Evolutionary conservation across 1,140 invertebrate genomes (phyloP).

Genomic region (Drosophila arizonae): DNA sequence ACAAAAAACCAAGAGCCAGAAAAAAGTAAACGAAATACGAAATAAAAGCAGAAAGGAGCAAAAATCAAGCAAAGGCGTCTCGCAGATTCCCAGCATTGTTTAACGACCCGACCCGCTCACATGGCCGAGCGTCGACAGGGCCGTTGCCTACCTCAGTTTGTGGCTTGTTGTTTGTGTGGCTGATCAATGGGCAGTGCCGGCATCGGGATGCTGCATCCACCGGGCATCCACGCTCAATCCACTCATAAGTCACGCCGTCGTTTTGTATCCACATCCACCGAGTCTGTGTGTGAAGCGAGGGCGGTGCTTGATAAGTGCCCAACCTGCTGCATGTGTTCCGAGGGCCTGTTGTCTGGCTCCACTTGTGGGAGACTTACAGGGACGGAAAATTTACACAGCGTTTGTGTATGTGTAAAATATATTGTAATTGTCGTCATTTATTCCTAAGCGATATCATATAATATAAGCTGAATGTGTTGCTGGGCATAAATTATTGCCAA

Average conservation of each 20-base stretch:
- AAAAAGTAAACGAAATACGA: not conserved
- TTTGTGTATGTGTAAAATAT: too few species aligned
- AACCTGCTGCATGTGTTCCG: not conserved
- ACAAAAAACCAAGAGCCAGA: slow-evolving; percentile 11
- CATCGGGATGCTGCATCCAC: slow-evolving; percentile 9
- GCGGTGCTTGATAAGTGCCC: not conserved
- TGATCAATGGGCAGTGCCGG: slow-evolving; percentile 21
- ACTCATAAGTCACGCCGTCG: slow-evolving; percentile 71
- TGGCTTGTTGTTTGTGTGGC: not conserved
- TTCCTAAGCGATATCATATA: too few species aligned
- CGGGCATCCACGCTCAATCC: slow-evolving; percentile 58
- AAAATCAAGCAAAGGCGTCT: slow-evolving; percentile 28
- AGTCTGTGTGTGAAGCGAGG: slow-evolving; percentile 17
- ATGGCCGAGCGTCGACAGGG: slow-evolving; percentile 48
- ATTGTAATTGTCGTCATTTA: too few species aligned
- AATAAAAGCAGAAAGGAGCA: not conserved
- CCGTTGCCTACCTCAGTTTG: slow-evolving; percentile 47
- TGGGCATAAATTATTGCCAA: too few species aligned
- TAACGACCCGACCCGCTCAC: slow-evolving; percentile 27
- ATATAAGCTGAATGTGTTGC: too few species aligned
- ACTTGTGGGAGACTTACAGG: not conserved
- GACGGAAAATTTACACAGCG: too few species aligned
- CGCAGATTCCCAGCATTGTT: slow-evolving; percentile 47
- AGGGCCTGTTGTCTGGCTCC: not conserved
- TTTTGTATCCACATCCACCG: not conserved